Evolutionary conservation across 1,140 invertebrate species (phyloP).

Genomic region (Gonatopus flavifemur): DNA sequence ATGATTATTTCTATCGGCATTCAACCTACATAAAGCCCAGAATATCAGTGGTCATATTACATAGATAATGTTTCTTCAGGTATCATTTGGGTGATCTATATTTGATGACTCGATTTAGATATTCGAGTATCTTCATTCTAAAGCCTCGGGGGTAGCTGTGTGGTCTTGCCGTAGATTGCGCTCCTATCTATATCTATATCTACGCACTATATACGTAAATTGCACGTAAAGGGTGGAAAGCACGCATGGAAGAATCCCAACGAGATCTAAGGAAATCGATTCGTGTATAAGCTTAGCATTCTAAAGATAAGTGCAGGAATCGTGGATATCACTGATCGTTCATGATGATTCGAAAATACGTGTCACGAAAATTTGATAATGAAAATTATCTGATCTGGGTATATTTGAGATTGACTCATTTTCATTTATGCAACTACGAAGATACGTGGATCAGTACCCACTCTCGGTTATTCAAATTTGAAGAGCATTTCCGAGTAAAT

Average conservation of each 20-base stretch:
- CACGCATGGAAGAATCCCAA: conserved; percentile 1
- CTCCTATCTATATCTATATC: neutral
- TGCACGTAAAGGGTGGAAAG: conserved; percentile 1
- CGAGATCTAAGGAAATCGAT: conserved; percentile 14
- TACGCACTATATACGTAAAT: conserved; percentile 9
- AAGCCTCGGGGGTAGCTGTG: conserved; percentile 15
- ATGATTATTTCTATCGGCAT: no score
- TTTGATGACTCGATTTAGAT: conserved; percentile 39
- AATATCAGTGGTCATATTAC: conserved; percentile 26
- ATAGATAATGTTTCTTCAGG: conserved; percentile 28
- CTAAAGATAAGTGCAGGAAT: no score
- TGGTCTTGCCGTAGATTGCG: conserved; percentile 12
- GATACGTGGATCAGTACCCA: no score
- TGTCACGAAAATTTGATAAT: no score
- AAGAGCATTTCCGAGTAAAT: no score
- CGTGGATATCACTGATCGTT: no score
- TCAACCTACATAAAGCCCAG: conserved; percentile 3
- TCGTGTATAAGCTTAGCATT: no score
- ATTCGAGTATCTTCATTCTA: conserved; percentile 20
- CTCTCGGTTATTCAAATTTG: no score
- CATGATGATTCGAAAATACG: no score
- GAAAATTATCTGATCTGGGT: no score
- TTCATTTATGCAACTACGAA: no score
- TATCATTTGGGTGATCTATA: conserved; percentile 33
- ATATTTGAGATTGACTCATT: no score